A percentile compares a stretch with the other conserved stretches of the same genome.
Evolutionary conservation across 2,797 vertebrate genomes (phyloP).

Genomic region (Phaenicophaeus curvirostris): DNA sequence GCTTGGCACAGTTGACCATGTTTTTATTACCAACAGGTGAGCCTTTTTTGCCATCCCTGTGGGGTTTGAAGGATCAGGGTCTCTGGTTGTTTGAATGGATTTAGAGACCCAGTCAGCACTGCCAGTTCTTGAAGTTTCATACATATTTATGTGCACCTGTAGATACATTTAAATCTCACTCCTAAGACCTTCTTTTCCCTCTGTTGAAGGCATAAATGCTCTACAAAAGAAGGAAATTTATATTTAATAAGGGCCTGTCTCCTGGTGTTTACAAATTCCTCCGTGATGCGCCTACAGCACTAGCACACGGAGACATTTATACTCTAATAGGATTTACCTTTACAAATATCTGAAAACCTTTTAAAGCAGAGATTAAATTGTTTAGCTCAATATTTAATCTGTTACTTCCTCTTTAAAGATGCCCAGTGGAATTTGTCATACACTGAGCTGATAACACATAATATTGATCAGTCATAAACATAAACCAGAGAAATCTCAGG

Average conservation of each 20-base stretch:
- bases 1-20: background rate
- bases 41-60: rapidly evolving
- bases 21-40: background rate
- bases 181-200: background rate
- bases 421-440: constrained; percentile 79
- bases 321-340: constrained; percentile 79
- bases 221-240: constrained; percentile 67
- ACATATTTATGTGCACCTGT: background rate
- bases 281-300: constrained; percentile 55
- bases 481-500: constrained; percentile 69
- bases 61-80: background rate
- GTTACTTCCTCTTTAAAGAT: constrained; percentile 83
- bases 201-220: background rate
- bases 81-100: background rate
- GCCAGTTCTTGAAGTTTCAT: background rate
- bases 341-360: constrained; percentile 81
- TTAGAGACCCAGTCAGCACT: background rate
- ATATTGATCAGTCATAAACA: constrained; percentile 82
- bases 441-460: constrained; percentile 70
- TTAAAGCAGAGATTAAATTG: constrained; percentile 82
- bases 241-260: constrained; percentile 64
- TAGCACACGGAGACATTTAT: constrained; percentile 64
- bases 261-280: constrained; percentile 74
- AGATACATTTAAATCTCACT: background rate
- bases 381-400: constrained; percentile 85